Evolutionary conservation across 2,797 vertebrate species (phyloP), one percentile per base, ranked within the genome.

Genomic region (Nyctalus aviator): DNA sequence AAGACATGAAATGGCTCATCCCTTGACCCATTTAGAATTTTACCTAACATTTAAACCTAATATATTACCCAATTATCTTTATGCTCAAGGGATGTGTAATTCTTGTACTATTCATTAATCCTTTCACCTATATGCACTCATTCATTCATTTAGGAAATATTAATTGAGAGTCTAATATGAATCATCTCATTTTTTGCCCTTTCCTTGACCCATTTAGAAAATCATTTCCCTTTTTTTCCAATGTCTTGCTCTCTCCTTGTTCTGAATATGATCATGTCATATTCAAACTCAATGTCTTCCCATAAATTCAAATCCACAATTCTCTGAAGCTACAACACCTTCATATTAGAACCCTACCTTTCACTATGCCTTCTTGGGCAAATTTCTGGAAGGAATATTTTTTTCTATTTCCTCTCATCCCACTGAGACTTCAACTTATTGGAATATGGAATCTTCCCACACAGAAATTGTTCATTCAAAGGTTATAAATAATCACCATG

Each of bases 111-210:
- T 64, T 84, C 73, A 78, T 64, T 84, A 78, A 92, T 64, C 44
- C 44, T 46, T 94, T 78, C 53, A 72, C 35, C 53, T 84, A 25
- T 55, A 53, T 55, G 5, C 20, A 78, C 4, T 79, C 32, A 86
- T 37, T 84, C 66, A 72, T 46, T 88, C 78, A 83, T 76, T 88
- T 72, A 78, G 46, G 78, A 84, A 64, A 71, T 72, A 88, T 8
- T 69, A 78, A 59, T 62, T 92, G 32, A 83, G n/a, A 53, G 27
- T 87, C 69, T 69, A 23, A 53, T 79, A 18, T 55, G 78, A 88
- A 59, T 77, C n/a, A 94, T 78, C 84, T 72, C 25, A 46, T 55
- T 82, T 68, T 66, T n/a, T 88, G 14, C 18, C 35, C 77, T 78
- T 64, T 64, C 72, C 41, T 48, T 53, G 53, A 72, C 44, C 82